Conservation (phyloP, 2,797 vertebrate genomes). For the Anguilla pacifica region DNA sequence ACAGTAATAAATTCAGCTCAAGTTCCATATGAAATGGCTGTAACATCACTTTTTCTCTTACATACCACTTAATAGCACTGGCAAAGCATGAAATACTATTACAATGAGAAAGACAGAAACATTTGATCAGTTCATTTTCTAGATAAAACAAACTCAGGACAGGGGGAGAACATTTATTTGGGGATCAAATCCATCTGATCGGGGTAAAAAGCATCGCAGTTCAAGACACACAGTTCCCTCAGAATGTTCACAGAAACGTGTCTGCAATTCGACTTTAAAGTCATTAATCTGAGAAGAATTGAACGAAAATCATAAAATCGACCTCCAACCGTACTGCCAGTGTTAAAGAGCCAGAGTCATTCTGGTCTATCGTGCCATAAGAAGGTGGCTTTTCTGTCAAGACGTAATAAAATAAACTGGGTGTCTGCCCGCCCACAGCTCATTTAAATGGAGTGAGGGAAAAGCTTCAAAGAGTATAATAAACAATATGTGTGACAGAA, state of each 20-base stretch:
- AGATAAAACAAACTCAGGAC: not conserved
- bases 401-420: not conserved
- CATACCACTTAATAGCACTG: not conserved
- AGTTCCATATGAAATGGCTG: not conserved
- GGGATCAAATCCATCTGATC: not conserved
- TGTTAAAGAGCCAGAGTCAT: not conserved
- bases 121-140: not conserved
- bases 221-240: not conserved
- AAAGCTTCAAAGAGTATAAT: not conserved
- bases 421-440: not conserved
- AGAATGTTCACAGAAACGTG: not conserved
- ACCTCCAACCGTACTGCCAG: not conserved
- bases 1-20: not conserved
- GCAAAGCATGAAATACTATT: not conserved
- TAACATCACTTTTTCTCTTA: not conserved
- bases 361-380: not conserved
- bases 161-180: not conserved
- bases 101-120: not conserved
- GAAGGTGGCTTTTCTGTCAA: not conserved
- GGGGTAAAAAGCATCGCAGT: not conserved
- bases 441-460: not conserved
- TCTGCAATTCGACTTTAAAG: not conserved
- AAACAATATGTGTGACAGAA: not conserved
- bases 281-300: not conserved
- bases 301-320: not conserved